phyloP scores from a whole-genome alignment of 2,113 vertebrate species.

The Cervus canadensis region DNA sequence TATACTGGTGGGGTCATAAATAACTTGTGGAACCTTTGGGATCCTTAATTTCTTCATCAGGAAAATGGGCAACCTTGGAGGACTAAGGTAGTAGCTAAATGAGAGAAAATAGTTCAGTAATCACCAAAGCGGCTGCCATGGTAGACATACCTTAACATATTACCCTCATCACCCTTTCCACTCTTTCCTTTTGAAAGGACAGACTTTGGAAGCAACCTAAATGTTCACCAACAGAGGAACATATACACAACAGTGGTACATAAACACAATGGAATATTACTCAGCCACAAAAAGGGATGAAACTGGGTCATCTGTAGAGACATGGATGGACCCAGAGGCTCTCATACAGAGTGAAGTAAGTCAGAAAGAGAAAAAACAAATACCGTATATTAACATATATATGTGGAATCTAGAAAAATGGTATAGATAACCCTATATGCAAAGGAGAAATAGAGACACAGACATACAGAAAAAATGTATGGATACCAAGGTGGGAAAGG shows the following conservation, averaged over 20 bases:
- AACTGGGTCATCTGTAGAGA: background rate
- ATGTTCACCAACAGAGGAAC: background rate
- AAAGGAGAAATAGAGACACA: background rate
- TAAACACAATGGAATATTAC: background rate
- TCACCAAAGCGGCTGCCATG: background rate
- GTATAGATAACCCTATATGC: background rate
- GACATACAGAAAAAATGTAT: background rate
- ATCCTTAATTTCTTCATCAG: background rate
- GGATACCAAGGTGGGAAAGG: background rate
- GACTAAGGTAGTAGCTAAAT: background rate
- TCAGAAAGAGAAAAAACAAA: background rate
- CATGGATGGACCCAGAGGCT: background rate
- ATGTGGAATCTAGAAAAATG: background rate
- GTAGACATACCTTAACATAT: background rate
- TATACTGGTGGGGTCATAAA: no score
- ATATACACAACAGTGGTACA: background rate
- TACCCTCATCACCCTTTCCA: no score
- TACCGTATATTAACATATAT: background rate
- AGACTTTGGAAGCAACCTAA: background rate
- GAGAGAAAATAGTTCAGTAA: background rate
- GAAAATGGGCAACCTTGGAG: background rate
- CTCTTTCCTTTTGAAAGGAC: background rate
- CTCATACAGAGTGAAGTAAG: background rate
- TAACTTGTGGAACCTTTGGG: background rate
- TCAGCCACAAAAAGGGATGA: background rate